A percentile compares a stretch with the other conserved stretches of the same genome.
Evolutionary conservation across 1,140 invertebrate genomes (phyloP).

Genomic region (Hyles euphorbiae): DNA sequence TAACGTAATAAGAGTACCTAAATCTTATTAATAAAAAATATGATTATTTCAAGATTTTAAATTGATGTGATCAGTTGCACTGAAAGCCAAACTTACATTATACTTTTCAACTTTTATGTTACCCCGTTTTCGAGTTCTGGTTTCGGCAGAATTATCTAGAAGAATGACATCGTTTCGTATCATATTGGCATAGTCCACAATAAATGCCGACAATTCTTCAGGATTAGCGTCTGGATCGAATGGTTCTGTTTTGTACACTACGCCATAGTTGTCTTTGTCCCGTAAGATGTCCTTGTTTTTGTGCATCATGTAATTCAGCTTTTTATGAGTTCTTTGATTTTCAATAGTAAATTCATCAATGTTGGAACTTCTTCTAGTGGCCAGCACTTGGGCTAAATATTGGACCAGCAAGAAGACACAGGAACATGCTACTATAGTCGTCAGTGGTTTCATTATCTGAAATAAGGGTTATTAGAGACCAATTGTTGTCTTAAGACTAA

Average conservation of each 20-base stretch:
- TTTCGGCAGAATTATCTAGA: conserved; percentile 60
- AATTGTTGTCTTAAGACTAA: too few relatives aligned
- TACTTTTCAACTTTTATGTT: conserved; percentile 47
- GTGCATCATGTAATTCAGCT: conserved; percentile 51
- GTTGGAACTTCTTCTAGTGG: conserved; percentile 42
- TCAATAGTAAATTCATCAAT: conserved; percentile 46
- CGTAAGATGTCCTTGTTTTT: conserved; percentile 32
- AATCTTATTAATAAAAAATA: too few relatives aligned
- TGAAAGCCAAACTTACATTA: conserved; percentile 36
- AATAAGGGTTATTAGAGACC: conserved; percentile 14
- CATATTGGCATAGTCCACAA: conserved; percentile 63
- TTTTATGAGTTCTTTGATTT: conserved; percentile 47
- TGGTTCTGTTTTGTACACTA: conserved; percentile 32
- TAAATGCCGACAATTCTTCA: conserved; percentile 47
- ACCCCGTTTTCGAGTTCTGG: conserved; percentile 55
- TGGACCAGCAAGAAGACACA: conserved; percentile 37
- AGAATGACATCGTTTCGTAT: conserved; percentile 60
- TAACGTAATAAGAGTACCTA: too few relatives aligned
- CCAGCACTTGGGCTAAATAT: conserved; percentile 33
- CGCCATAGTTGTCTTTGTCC: conserved; percentile 28
- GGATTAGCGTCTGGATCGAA: conserved; percentile 34
- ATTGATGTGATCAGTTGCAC: neutral
- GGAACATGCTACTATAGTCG: conserved; percentile 31
- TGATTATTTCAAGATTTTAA: conserved; percentile 3
- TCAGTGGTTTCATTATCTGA: conserved; percentile 33